These are phyloP conservation scores for Rhinichthys klamathensis DNA, from an alignment of 2,113 vertebrate genomes.

Conservation along the genomic window DNA sequence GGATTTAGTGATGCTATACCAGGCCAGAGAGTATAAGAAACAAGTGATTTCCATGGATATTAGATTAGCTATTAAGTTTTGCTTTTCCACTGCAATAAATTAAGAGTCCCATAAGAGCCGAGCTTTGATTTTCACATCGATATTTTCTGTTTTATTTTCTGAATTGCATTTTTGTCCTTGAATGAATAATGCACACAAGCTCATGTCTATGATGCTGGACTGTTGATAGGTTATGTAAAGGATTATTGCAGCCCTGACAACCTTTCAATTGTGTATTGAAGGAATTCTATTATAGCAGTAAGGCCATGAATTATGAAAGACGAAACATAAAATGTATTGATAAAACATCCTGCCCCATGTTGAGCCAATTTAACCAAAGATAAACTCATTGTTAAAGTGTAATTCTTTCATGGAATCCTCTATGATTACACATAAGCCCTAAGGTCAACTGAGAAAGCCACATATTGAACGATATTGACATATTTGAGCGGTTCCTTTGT, in stretches of 20 bases:
- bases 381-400: not conserved
- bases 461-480: slow-evolving; percentile 29
- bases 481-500: slow-evolving; percentile 18
- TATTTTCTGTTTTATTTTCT: slow-evolving; percentile 59
- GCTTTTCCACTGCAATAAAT: slow-evolving; percentile 23
- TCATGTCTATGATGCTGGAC: not conserved
- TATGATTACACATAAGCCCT: slow-evolving; percentile 6
- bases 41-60: slow-evolving; percentile 24
- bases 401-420: slow-evolving; percentile 6
- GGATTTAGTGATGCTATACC: not conserved
- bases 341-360: not conserved
- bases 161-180: slow-evolving; percentile 57
- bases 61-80: slow-evolving; percentile 9
- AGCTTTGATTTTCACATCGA: slow-evolving; percentile 67
- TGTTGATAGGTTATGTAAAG: not conserved
- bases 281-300: not conserved
- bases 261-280: not conserved
- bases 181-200: slow-evolving; percentile 57
- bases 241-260: not conserved
- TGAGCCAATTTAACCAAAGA: not conserved
- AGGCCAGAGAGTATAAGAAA: not conserved
- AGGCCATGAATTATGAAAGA: slow-evolving; percentile 10
- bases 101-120: slow-evolving; percentile 22
- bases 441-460: slow-evolving; percentile 14
- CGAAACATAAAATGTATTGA: slow-evolving; percentile 1